These are phyloP conservation scores for Aphelinus atriplicis DNA, from an alignment of 1,140 invertebrate species.

Conservation along the genomic window DNA sequence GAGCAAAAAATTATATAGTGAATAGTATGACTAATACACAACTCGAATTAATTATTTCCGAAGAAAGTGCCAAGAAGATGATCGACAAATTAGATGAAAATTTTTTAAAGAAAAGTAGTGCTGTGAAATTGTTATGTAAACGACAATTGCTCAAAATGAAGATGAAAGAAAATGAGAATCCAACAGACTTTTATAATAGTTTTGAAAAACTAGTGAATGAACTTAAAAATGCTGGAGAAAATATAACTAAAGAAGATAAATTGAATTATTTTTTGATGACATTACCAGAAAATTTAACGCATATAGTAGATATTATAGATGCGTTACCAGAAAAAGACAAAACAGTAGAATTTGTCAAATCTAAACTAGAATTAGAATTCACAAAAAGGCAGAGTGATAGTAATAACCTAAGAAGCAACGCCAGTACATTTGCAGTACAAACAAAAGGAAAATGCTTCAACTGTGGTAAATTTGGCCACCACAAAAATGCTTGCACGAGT, in stretches of 20 bases:
- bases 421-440: too few relatives aligned
- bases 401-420: constrained; percentile 4
- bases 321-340: constrained; percentile 32
- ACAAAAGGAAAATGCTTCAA: too few relatives aligned
- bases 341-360: constrained; percentile 41
- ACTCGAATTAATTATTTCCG: constrained; percentile 46
- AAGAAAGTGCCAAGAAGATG: constrained; percentile 44
- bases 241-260: constrained; percentile 48
- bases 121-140: constrained; percentile 46
- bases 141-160: constrained; percentile 44
- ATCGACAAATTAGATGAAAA: constrained; percentile 48
- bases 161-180: constrained; percentile 44
- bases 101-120: constrained; percentile 49
- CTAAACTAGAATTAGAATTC: constrained; percentile 40
- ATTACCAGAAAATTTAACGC: constrained; percentile 40
- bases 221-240: constrained; percentile 47
- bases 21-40: constrained; percentile 48
- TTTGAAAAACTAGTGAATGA: constrained; percentile 51
- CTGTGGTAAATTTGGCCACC: too few relatives aligned
- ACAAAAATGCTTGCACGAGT: too few relatives aligned
- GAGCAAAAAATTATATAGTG: constrained; percentile 49
- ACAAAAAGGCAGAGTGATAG: constrained; percentile 32
- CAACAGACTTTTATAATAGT: constrained; percentile 46
- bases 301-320: constrained; percentile 40
- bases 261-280: constrained; percentile 53